phyloP scores from a whole-genome alignment of 2,113 vertebrate genomes.

The Benitochromis conjunctus region DNA sequence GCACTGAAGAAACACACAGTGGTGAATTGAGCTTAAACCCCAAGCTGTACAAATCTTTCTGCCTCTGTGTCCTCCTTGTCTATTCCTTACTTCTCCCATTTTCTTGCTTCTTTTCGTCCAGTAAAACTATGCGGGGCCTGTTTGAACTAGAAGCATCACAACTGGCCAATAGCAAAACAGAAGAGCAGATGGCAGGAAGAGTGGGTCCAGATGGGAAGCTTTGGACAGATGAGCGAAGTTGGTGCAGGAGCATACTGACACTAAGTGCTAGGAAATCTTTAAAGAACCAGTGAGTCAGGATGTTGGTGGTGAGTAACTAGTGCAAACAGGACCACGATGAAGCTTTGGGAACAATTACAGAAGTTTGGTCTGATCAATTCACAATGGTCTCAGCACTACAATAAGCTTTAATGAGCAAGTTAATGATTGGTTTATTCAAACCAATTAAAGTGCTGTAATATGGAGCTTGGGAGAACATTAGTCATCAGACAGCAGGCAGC shows the following conservation, averaged over 20 bases:
- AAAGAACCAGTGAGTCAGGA: conserved; percentile 41
- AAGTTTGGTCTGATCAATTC: conserved; percentile 11
- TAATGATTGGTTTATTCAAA: conserved; percentile 47
- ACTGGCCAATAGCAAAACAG: conserved; percentile 47
- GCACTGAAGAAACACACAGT: background rate
- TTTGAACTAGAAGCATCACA: conserved; percentile 26
- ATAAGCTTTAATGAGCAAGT: conserved; percentile 44
- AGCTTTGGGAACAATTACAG: conserved; percentile 15
- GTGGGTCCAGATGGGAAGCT: conserved; percentile 61
- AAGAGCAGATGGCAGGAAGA: conserved; percentile 63
- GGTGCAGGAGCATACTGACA: conserved; percentile 12
- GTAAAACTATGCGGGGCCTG: background rate
- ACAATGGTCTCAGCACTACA: conserved; percentile 4
- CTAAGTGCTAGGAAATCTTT: conserved; percentile 45
- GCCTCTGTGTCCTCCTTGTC: background rate
- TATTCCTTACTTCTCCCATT: background rate
- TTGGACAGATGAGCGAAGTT: conserved; percentile 59
- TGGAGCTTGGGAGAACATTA: conserved; percentile 33
- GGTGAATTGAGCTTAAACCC: conserved; percentile 29
- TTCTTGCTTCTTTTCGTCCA: background rate
- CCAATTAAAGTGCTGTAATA: conserved; percentile 39
- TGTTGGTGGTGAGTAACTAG: conserved; percentile 1
- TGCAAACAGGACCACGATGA: background rate
- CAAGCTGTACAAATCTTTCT: background rate
- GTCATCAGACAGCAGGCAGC: conserved; percentile 52